Percentiles rank a stretch among this genome's conserved stretches.
Conservation (phyloP, 2,888 invertebrate species). For the Chalcis sispes region DNA sequence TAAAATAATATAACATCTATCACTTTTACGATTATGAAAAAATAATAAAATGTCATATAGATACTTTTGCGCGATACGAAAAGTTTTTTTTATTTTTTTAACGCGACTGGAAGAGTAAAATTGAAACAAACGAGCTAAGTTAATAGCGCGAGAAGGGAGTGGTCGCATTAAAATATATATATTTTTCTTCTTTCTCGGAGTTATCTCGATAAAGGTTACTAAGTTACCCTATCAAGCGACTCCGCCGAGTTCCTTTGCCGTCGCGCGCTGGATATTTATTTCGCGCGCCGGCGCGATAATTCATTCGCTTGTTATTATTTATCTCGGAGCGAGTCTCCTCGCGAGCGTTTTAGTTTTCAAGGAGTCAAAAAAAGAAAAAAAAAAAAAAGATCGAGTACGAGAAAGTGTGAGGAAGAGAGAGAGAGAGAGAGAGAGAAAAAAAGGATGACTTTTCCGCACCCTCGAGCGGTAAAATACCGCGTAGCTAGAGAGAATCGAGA, state of each 20-base stretch:
- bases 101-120: too few species aligned
- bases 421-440: too few species aligned
- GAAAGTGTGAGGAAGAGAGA: too few species aligned
- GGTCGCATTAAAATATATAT: constrained; percentile 36
- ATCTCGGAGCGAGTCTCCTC: constrained; percentile 61
- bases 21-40: too few species aligned
- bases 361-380: constrained; percentile 44
- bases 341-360: constrained; percentile 63
- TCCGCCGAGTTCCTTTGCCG: constrained; percentile 23
- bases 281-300: constrained; percentile 66
- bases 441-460: constrained; percentile 46
- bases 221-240: constrained; percentile 39
- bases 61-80: too few species aligned
- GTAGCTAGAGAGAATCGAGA: too few species aligned
- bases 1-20: too few species aligned
- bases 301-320: constrained; percentile 73
- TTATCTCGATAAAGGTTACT: constrained; percentile 48
- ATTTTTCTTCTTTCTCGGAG: too few species aligned
- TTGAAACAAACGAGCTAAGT: not conserved
- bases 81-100: too few species aligned
- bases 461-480: constrained; percentile 32
- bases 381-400: constrained; percentile 20
- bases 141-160: constrained; percentile 3
- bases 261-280: constrained; percentile 57
- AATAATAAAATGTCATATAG: too few species aligned